Evolutionary conservation across 2,113 vertebrate species (phyloP).

Genomic region (Mugil cephalus): DNA sequence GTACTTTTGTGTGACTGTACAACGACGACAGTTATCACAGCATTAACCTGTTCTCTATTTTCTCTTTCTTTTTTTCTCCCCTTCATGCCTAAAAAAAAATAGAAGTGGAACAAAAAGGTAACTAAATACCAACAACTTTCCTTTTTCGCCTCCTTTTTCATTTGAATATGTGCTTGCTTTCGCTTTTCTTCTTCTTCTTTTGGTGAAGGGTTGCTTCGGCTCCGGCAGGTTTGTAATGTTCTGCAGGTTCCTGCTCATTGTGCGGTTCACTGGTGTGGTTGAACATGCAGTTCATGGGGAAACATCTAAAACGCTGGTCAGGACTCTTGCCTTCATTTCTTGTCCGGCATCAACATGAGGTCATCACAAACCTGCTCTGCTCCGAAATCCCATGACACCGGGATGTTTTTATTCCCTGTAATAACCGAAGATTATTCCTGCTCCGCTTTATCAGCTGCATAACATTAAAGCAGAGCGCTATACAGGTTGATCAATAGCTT

Average conservation of each 20-base stretch:
- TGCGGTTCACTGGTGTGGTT: slow-evolving; percentile 27
- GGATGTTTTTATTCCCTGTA: slow-evolving; percentile 48
- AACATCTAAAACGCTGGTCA: slow-evolving; percentile 18
- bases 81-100: slow-evolving; percentile 88
- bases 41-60: slow-evolving; percentile 94
- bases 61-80: slow-evolving; percentile 90
- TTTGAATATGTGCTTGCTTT: slow-evolving; percentile 74
- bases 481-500: slow-evolving; percentile 80
- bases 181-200: slow-evolving; percentile 64
- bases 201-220: slow-evolving; percentile 53
- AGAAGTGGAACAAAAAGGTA: slow-evolving; percentile 99
- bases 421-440: slow-evolving; percentile 67
- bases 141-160: slow-evolving; percentile 81
- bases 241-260: not conserved
- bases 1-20: slow-evolving; percentile 43
- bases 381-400: slow-evolving; percentile 17
- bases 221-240: slow-evolving; percentile 2
- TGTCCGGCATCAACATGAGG: not conserved
- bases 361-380: slow-evolving; percentile 26
- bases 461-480: slow-evolving; percentile 70
- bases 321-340: slow-evolving; percentile 6
- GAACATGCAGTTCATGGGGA: slow-evolving; percentile 69
- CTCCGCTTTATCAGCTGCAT: slow-evolving; percentile 71
- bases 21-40: slow-evolving; percentile 79
- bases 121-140: slow-evolving; percentile 92